Base-by-base conservation (phyloP, 1,140 invertebrate species). In the Trichonephila clavipes region DNA sequence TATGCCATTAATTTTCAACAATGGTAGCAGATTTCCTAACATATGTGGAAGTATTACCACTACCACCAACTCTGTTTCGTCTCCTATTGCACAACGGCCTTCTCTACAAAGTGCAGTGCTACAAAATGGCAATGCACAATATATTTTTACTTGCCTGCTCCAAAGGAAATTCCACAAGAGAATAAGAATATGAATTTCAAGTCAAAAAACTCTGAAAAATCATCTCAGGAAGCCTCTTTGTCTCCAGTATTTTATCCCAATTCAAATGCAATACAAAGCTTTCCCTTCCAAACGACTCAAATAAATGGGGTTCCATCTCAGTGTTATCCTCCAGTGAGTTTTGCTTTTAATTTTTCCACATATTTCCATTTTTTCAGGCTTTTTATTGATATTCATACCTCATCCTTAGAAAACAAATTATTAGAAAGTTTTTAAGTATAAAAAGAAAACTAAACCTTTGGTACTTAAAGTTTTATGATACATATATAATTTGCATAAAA, bases 121-220 rank as follows among this genome's bases (percentile, higher is more conserved):
- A 14, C 83, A 85, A 28, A 85, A 85, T 59, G 51, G 44, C 51
- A 85, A 59, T 34, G 83, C n/a, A 34, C 83, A 85, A 12, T 85
- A 61, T 59, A 21, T 85, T n/a, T n/a, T 58, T 51, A 24, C 10
- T 10, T 85, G 21, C 81, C 81, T 51, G 10, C 10, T 58, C 28
- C 66, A n/a, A 69, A 69, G 40, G 81, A 83, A 40, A 83, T 83
- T 1, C 44, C 12, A n/a, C 34, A 10, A 18, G 40, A n/a, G 6
- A 51, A 58, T 51, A 21, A 19, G 14, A 21, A 59, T 14, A 2
- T 18, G 2, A 24, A 85, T 61, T 24, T 21, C 24, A 85, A 85
- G n/a, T 14, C 51, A 58, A 59, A 85, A 58, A 83, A 40, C 19
- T 28, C 21, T 21, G 44, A 59, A 24, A 85, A 12, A 14, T 24